phyloP scores from a whole-genome alignment of 2,888 invertebrate genomes.

The Stegophylla sp. region DNA sequence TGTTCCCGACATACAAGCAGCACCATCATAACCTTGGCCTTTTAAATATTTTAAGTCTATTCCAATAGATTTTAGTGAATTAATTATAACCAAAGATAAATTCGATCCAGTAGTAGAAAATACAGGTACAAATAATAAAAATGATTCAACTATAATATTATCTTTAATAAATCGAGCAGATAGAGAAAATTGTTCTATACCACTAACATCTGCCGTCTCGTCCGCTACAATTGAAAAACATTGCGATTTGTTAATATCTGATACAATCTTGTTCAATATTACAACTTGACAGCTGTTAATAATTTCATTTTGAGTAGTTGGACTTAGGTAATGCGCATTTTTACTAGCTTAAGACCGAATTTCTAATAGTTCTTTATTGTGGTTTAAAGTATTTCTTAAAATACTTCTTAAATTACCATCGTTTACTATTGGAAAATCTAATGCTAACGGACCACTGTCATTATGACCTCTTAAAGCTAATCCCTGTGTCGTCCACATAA shows the following conservation, averaged over 20 bases:
- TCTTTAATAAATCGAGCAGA: conserved; percentile 54
- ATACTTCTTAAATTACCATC: conserved; percentile 50
- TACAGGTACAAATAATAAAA: conserved; percentile 11
- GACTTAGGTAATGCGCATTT: conserved; percentile 62
- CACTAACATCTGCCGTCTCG: no score
- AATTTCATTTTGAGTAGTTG: conserved; percentile 63
- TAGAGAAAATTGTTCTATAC: not conserved
- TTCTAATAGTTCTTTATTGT: conserved; percentile 1
- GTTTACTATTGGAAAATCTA: conserved; percentile 23
- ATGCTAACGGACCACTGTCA: conserved; percentile 40
- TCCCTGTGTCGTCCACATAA: not conserved
- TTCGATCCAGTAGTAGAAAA: not conserved
- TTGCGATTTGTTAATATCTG: no score
- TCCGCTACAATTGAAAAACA: no score
- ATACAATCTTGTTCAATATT: no score
- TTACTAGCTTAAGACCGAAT: conserved; percentile 11
- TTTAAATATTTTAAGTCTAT: conserved; percentile 35
- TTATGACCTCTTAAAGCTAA: conserved; percentile 57
- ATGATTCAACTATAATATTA: conserved; percentile 61
- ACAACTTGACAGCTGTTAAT: conserved; percentile 61
- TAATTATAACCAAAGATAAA: conserved; percentile 5
- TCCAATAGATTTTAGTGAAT: conserved; percentile 18
- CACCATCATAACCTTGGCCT: conserved; percentile 60
- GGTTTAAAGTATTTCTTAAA: conserved; percentile 10
- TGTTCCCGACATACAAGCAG: conserved; percentile 57